Evolutionary conservation across 2,113 vertebrate species (phyloP).

Genomic region (Engraulis encrasicolus): DNA sequence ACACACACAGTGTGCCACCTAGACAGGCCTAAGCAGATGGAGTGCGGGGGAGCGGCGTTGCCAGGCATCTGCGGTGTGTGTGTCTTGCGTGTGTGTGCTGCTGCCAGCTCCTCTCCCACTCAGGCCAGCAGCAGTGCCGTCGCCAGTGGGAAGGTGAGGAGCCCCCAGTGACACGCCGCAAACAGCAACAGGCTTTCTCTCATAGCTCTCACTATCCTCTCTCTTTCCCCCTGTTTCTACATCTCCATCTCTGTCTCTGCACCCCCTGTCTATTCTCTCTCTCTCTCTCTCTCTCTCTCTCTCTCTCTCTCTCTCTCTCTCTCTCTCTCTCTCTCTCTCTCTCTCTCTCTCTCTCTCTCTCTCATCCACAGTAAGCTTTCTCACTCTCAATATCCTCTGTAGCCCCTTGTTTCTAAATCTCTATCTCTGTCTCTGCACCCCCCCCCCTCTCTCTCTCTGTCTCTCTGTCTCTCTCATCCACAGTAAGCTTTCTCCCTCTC

Average conservation of each 20-base stretch:
- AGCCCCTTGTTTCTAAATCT: neutral
- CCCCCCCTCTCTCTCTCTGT: neutral
- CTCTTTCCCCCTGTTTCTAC: neutral
- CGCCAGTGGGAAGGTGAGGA: slow-evolving; percentile 12
- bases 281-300: neutral
- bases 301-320: neutral
- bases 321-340: neutral
- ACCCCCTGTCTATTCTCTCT: neutral
- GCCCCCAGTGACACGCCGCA: neutral
- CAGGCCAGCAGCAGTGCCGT: neutral
- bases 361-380: neutral
- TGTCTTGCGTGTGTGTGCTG: slow-evolving; percentile 1
- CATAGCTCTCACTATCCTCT: neutral
- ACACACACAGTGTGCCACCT: neutral
- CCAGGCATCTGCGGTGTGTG: neutral
- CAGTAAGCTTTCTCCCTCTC: neutral
- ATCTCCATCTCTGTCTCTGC: neutral
- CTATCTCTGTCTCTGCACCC: neutral
- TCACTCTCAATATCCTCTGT: neutral
- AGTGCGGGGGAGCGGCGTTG: neutral
- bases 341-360: neutral
- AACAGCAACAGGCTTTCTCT: neutral
- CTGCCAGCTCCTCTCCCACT: neutral
- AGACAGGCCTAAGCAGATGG: neutral
- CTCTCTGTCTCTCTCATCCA: neutral